Conservation (phyloP, 2,797 vertebrate species). For the Acanthornis magna region DNA sequence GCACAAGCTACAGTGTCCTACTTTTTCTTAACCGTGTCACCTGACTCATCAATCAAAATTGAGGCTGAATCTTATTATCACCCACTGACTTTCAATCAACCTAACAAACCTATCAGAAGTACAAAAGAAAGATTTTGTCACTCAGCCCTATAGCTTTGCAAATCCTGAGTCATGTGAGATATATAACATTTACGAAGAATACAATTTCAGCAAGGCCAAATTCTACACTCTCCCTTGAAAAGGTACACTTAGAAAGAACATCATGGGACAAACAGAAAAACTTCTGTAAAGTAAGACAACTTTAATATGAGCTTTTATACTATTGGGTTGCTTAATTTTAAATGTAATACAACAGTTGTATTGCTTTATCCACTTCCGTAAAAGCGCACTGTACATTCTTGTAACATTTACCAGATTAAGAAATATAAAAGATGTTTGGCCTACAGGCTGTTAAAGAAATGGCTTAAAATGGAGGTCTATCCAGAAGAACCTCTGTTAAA, state of each 20-base stretch:
- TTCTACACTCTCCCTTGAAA: background rate
- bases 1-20: conserved; percentile 46
- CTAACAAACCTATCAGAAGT: conserved; percentile 14
- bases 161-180: background rate
- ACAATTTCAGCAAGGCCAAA: background rate
- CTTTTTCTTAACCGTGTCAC: conserved; percentile 51
- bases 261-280: background rate
- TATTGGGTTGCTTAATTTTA: background rate
- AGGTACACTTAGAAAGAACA: background rate
- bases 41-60: conserved; percentile 60
- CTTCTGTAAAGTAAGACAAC: background rate
- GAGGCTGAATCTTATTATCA: conserved; percentile 41
- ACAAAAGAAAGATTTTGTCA: background rate
- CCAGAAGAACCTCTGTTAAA: background rate
- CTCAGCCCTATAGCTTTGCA: background rate
- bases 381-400: background rate
- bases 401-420: background rate
- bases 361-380: background rate
- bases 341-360: background rate
- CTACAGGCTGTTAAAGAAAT: background rate
- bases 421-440: background rate
- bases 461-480: background rate
- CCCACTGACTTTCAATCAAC: conserved; percentile 45
- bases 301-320: background rate
- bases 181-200: background rate